Evolutionary conservation across 2,888 invertebrate genomes (phyloP).

Genomic region (Mimumesa dahlbomi): DNA sequence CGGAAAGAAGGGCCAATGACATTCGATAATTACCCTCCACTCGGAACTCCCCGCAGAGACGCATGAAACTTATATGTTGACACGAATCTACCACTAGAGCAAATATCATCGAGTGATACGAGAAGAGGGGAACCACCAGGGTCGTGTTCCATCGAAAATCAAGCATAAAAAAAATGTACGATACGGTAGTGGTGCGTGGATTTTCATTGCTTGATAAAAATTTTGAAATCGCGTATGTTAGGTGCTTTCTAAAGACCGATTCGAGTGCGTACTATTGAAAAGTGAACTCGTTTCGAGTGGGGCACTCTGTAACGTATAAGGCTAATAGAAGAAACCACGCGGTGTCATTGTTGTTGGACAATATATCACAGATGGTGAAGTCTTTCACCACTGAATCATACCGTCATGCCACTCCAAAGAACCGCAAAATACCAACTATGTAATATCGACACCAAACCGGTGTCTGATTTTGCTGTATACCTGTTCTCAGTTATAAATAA

Average conservation of each 20-base stretch:
- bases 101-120: slow-evolving; percentile 50
- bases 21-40: slow-evolving; percentile 51
- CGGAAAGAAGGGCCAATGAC: slow-evolving; percentile 41
- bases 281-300: background rate
- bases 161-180: no score
- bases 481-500: no score
- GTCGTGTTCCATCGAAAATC: no score
- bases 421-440: no score
- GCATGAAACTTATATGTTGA: slow-evolving; percentile 55
- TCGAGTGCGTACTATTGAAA: background rate
- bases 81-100: slow-evolving; percentile 48
- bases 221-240: no score
- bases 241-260: background rate
- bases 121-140: background rate
- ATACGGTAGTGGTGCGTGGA: no score
- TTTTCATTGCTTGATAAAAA: no score
- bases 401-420: background rate
- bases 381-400: slow-evolving; percentile 11
- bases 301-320: slow-evolving; percentile 66
- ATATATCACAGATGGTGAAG: slow-evolving; percentile 61
- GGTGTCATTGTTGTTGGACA: slow-evolving; percentile 60
- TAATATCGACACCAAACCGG: no score
- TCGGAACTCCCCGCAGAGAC: slow-evolving; percentile 2
- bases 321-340: slow-evolving; percentile 75
- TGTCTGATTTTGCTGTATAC: no score